These are phyloP conservation scores for Tachuris rubrigastra DNA, from an alignment of 2,113 vertebrate genomes.

Conservation along the genomic window DNA sequence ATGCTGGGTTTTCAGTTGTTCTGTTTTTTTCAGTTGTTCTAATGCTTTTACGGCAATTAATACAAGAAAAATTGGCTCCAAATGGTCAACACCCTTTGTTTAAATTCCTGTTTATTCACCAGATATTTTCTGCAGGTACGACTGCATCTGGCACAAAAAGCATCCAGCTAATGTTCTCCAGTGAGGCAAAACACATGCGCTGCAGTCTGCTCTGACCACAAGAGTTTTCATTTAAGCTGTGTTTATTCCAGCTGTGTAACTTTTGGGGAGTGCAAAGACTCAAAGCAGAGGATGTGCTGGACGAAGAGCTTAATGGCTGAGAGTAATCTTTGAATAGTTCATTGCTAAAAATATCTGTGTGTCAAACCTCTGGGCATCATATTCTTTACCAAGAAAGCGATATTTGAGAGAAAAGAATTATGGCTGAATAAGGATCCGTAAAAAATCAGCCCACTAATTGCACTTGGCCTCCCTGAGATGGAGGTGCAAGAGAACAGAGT, in stretches of 20 bases:
- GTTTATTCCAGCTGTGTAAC: not conserved
- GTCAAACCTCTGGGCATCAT: not conserved
- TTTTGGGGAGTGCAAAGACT: not conserved
- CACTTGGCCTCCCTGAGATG: constrained; percentile 77
- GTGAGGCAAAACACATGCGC: not conserved
- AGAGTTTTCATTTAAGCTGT: not conserved
- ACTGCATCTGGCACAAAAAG: constrained; percentile 13
- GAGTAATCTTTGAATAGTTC: not conserved
- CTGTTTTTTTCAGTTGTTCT: not conserved
- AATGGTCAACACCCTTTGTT: not conserved
- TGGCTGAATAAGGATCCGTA: constrained; percentile 20
- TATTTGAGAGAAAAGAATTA: constrained; percentile 82
- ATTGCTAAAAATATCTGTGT: not conserved
- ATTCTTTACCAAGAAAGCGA: constrained; percentile 50
- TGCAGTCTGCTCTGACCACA: not conserved
- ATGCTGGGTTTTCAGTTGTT: not conserved
- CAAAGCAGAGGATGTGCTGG: not conserved
- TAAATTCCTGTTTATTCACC: not conserved
- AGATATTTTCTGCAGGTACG: not conserved
- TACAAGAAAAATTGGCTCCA: not conserved
- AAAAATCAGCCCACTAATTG: constrained; percentile 85
- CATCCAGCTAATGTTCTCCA: not conserved
- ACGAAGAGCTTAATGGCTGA: not conserved
- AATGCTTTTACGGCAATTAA: not conserved
- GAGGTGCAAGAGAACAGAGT: constrained; percentile 73